Percentiles rank a stretch among this genome's conserved stretches.
Conservation (phyloP, 1,140 invertebrate genomes). For the Sarcophaga peregrina region DNA sequence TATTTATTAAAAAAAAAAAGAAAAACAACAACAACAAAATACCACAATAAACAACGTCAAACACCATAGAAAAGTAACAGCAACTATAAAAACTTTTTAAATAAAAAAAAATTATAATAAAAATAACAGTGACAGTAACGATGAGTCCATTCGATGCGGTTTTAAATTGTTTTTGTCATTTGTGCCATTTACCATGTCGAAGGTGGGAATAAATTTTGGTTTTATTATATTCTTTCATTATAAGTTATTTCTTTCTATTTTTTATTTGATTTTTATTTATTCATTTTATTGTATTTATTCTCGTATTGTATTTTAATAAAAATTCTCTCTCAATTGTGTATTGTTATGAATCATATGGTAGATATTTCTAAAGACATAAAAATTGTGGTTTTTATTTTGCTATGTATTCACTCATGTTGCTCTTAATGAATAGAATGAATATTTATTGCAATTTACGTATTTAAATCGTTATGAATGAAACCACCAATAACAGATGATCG, state of each 20-base stretch:
- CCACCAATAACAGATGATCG: too few relatives aligned
- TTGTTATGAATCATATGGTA: slow-evolving; percentile 11
- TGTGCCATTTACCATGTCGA: slow-evolving; percentile 45
- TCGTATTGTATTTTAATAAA: background rate
- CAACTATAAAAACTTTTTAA: background rate
- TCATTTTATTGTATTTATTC: slow-evolving; percentile 12
- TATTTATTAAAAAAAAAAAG: background rate
- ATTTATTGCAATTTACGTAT: too few relatives aligned
- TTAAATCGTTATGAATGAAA: too few relatives aligned
- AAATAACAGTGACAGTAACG: slow-evolving; percentile 30
- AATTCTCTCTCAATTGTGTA: background rate
- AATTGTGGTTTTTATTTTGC: background rate
- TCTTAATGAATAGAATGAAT: background rate
- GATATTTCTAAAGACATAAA: slow-evolving; percentile 1
- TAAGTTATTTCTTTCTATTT: background rate
- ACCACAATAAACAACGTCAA: background rate
- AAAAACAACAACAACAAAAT: background rate
- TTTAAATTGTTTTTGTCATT: slow-evolving; percentile 48
- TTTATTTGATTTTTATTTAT: slow-evolving; percentile 2
- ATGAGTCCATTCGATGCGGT: slow-evolving; percentile 47
- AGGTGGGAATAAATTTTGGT: slow-evolving; percentile 43
- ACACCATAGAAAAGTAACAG: background rate
- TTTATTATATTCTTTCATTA: slow-evolving; percentile 15
- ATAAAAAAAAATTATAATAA: background rate
- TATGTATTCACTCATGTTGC: background rate